Conservation (phyloP, 1,140 invertebrate species). For the Heliothis subflexa region DNA sequence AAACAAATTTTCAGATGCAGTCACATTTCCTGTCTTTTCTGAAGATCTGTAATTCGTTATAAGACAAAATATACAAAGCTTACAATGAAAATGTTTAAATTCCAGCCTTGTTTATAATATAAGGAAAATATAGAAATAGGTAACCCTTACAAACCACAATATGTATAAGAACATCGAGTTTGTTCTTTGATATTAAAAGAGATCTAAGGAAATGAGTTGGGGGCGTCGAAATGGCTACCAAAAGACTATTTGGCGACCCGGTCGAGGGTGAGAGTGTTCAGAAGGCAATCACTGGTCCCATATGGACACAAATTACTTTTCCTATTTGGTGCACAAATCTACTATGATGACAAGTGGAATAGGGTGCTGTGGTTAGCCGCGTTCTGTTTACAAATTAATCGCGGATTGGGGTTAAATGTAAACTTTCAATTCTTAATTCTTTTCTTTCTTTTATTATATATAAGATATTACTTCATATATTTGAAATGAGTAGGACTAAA, state of each 20-base stretch:
- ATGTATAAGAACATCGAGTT: conserved; percentile 52
- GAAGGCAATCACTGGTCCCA: conserved; percentile 83
- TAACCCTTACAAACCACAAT: conserved; percentile 59
- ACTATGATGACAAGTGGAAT: conserved; percentile 78
- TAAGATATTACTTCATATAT: neutral
- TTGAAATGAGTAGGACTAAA: no score
- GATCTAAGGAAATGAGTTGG: conserved; percentile 74
- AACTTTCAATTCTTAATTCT: neutral
- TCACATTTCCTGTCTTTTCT: no score
- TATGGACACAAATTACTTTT: conserved; percentile 85
- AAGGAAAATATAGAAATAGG: conserved; percentile 24
- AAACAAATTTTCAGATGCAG: no score
- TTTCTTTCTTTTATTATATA: neutral
- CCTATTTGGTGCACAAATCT: conserved; percentile 67
- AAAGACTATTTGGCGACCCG: conserved; percentile 66
- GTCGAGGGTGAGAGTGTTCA: conserved; percentile 73
- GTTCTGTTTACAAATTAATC: conserved; percentile 53
- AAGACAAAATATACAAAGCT: neutral
- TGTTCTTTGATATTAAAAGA: conserved; percentile 62
- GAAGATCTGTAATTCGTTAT: no score
- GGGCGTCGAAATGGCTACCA: conserved; percentile 71
- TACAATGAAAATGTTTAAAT: neutral
- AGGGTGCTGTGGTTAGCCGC: conserved; percentile 66
- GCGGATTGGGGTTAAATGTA: neutral
- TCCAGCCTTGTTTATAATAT: conserved; percentile 30